These are phyloP conservation scores for Poeciliopsis turneri DNA, from an alignment of 2,797 vertebrate species.

Conservation along the genomic window DNA sequence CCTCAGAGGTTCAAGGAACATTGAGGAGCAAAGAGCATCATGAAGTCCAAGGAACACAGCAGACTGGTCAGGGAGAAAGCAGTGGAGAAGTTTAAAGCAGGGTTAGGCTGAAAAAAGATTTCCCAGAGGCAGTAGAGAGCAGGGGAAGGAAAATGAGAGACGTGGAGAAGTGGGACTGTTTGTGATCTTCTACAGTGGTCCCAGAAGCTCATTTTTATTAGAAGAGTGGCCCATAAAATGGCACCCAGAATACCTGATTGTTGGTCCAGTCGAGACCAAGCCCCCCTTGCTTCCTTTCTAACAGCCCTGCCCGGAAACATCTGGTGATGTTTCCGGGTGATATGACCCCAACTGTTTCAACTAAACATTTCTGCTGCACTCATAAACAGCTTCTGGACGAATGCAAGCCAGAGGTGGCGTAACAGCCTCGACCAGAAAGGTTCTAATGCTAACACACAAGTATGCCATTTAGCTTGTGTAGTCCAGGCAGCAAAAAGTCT, in stretches of 20 bases:
- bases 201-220: slow-evolving; percentile 89
- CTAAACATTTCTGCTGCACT: slow-evolving; percentile 57
- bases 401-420: slow-evolving; percentile 70
- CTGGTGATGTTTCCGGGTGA: slow-evolving; percentile 64
- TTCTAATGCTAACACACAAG: slow-evolving; percentile 29
- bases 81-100: too few species aligned
- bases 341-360: slow-evolving; percentile 76
- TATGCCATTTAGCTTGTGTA: slow-evolving; percentile 30
- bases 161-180: slow-evolving; percentile 85
- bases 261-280: slow-evolving; percentile 81
- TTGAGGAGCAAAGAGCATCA: too few species aligned
- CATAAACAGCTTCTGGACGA: slow-evolving; percentile 73
- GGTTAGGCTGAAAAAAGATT: slow-evolving; percentile 69
- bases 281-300: slow-evolving; percentile 57
- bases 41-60: too few species aligned
- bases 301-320: slow-evolving; percentile 76
- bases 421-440: slow-evolving; percentile 51
- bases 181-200: slow-evolving; percentile 90
- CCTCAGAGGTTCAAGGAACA: too few species aligned
- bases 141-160: slow-evolving; percentile 82
- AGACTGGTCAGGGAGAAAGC: too few species aligned
- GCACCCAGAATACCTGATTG: slow-evolving; percentile 84
- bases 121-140: slow-evolving; percentile 78
- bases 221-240: slow-evolving; percentile 85
- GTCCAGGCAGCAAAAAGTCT: slow-evolving; percentile 37